A percentile compares a stretch with the other conserved stretches of the same genome.
Evolutionary conservation across 2,888 invertebrate genomes (phyloP).

Genomic region (Kryphioiulus occultus): DNA sequence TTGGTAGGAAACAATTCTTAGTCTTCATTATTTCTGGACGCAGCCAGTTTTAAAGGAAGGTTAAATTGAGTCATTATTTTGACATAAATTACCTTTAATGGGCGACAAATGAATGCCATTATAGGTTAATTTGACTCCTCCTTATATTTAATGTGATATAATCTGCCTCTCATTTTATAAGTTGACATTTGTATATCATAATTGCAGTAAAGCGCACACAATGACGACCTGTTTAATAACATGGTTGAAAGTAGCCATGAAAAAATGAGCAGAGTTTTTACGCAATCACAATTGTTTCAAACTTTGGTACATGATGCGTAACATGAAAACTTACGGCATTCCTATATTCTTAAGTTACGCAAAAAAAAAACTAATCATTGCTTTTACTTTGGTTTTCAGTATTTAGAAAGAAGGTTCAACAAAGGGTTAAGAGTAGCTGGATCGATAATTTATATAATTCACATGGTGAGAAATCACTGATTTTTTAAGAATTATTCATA

Average conservation of each 20-base stretch:
- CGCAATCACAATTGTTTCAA: too few species aligned
- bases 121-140: background rate
- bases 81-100: background rate
- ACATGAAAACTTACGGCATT: too few species aligned
- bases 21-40: background rate
- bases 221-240: background rate
- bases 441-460: slow-evolving; percentile 63
- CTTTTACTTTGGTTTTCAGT: slow-evolving; percentile 60
- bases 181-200: background rate
- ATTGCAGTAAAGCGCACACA: background rate
- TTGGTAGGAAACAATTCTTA: background rate
- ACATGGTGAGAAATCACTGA: slow-evolving; percentile 61
- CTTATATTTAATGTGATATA: background rate
- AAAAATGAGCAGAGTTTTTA: too few species aligned
- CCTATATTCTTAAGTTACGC: too few species aligned
- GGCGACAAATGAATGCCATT: slow-evolving; percentile 1
- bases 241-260: background rate
- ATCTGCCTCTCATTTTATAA: background rate
- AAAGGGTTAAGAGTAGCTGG: slow-evolving; percentile 61
- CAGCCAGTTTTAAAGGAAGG: background rate
- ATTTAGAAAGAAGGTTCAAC: slow-evolving; percentile 64
- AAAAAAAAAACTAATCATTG: too few species aligned
- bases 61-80: slow-evolving; percentile 16
- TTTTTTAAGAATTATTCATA: background rate
- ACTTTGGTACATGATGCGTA: too few species aligned